phyloP scores from a whole-genome alignment of 2,113 vertebrate species.

The Nothoprocta pentlandii region DNA sequence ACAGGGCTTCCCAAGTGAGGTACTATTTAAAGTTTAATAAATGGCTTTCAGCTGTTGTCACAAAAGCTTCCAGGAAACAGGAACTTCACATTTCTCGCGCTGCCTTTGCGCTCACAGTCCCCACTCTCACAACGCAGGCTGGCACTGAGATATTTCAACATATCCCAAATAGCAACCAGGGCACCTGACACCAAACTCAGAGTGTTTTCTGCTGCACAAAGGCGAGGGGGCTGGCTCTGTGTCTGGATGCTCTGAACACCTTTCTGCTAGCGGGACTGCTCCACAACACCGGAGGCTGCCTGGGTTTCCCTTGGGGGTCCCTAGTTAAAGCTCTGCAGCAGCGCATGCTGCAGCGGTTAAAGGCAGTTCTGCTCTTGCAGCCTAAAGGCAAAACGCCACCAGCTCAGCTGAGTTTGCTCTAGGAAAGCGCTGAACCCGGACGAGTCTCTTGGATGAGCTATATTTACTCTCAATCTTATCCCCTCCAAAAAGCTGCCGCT shows the following conservation, averaged over 20 bases:
- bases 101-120: background rate
- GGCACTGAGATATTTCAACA: background rate
- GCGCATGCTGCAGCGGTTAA: background rate
- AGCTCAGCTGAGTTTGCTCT: background rate
- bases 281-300: background rate
- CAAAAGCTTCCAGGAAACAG: background rate
- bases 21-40: background rate
- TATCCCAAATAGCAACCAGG: background rate
- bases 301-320: background rate
- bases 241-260: background rate
- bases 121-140: background rate
- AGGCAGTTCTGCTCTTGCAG: background rate
- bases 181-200: background rate
- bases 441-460: background rate
- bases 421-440: background rate
- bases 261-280: background rate
- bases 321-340: background rate
- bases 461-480: background rate
- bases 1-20: background rate
- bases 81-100: background rate
- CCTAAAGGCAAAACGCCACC: background rate
- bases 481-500: background rate
- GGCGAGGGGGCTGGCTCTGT: background rate
- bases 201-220: background rate
- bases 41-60: conserved; percentile 5